These are phyloP conservation scores for Acrocephalus scirpaceus DNA, from an alignment of 2,797 vertebrate species.

Conservation along the genomic window DNA sequence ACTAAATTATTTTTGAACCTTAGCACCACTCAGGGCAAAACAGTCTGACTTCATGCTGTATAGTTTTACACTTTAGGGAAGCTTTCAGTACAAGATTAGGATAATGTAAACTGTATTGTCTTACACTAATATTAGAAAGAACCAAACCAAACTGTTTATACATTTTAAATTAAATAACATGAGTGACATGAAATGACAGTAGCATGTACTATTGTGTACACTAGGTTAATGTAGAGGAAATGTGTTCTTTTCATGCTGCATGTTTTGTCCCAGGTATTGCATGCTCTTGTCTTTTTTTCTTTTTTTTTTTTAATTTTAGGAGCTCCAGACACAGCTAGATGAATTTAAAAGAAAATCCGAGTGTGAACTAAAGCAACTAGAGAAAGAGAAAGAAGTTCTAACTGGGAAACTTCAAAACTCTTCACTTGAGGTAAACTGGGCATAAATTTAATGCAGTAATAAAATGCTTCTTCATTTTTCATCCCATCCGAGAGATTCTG, in stretches of 20 bases:
- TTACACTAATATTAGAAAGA: neutral
- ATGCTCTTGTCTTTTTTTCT: neutral
- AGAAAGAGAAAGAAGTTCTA: constrained; percentile 85
- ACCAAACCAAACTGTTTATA: neutral
- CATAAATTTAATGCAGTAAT: neutral
- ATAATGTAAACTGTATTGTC: neutral
- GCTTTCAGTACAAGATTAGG: neutral
- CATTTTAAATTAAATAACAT: neutral
- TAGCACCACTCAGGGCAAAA: neutral
- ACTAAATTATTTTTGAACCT: neutral
- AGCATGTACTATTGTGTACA: neutral
- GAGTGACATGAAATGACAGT: neutral
- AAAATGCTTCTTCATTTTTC: neutral
- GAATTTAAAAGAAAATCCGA: constrained; percentile 83
- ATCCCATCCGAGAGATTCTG: neutral
- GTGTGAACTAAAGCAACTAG: constrained; percentile 78
- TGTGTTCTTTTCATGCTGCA: neutral
- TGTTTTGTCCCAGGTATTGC: neutral
- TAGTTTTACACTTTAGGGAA: neutral
- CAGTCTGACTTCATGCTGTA: neutral
- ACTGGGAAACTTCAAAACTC: constrained; percentile 83
- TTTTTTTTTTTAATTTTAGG: constrained; percentile 63
- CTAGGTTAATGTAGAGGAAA: neutral
- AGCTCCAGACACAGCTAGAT: constrained; percentile 79
- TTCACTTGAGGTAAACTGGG: constrained; percentile 81